A percentile compares a stretch with the other conserved stretches of the same genome.
These are phyloP conservation scores for Mustela lutreola DNA, from an alignment of 2,113 vertebrate species.

Conservation along the genomic window DNA sequence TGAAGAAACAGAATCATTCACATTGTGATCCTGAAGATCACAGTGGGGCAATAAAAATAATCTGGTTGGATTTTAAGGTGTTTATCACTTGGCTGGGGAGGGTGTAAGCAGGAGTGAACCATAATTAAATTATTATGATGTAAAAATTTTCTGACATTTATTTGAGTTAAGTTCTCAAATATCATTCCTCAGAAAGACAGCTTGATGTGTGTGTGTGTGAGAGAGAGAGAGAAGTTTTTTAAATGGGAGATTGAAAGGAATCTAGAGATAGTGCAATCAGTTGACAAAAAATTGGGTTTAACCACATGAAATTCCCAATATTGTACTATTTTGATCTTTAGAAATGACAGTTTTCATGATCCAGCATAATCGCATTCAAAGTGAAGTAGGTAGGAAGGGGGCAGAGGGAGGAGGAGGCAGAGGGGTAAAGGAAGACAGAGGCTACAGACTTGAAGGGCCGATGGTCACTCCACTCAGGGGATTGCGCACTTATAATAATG, in stretches of 20 bases:
- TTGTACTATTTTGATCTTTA: not conserved
- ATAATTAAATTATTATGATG: not conserved
- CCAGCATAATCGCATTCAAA: not conserved
- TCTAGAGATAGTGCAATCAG: not conserved
- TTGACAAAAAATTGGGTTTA: not conserved
- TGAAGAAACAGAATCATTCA: not conserved
- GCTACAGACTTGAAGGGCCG: fast-evolving
- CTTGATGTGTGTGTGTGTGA: not conserved
- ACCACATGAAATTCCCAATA: not conserved
- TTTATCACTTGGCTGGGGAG: not conserved
- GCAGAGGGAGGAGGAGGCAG: too few relatives aligned
- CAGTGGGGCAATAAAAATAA: not conserved
- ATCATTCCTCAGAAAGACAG: not conserved
- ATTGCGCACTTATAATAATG: not conserved
- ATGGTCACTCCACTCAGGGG: not conserved
- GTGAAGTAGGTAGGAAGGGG: not conserved
- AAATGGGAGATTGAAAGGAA: not conserved
- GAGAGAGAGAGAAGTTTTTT: not conserved
- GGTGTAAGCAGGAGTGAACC: not conserved
- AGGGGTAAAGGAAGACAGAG: not conserved
- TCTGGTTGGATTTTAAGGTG: not conserved
- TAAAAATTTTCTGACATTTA: not conserved
- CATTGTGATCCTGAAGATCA: not conserved
- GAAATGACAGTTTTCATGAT: not conserved
- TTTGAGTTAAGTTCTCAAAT: not conserved